These are phyloP conservation scores for Neodiprion pinetum DNA, from an alignment of 1,140 invertebrate species.

Conservation along the genomic window DNA sequence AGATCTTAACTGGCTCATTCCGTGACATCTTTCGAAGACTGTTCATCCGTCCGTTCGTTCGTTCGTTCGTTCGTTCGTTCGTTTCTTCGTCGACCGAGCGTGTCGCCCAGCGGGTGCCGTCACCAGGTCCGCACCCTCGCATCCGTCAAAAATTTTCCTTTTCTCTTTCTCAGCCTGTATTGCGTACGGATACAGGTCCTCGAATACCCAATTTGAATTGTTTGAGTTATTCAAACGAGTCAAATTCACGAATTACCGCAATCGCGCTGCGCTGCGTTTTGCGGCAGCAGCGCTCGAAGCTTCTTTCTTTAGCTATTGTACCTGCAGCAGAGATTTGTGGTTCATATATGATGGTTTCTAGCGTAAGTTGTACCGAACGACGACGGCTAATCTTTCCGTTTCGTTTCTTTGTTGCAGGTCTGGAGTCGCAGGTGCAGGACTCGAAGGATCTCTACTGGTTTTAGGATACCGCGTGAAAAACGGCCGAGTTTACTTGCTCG, in stretches of 20 bases:
- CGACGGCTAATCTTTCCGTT: conserved; percentile 6
- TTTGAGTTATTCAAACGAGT: conserved; percentile 4
- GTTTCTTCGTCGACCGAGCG: conserved; percentile 37
- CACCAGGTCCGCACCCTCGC: conserved; percentile 55
- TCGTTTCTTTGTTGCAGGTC: conserved; percentile 39
- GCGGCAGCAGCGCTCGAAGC: conserved; percentile 1
- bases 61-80: conserved; percentile 13
- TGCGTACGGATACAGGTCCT: neutral
- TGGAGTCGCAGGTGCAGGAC: conserved; percentile 51
- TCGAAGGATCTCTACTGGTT: conserved; percentile 54
- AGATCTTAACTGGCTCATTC: conserved; percentile 53
- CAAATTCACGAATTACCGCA: neutral
- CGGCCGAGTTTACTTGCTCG: neutral
- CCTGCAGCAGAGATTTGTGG: too few relatives aligned
- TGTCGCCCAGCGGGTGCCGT: conserved; percentile 55
- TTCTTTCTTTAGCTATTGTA: too few relatives aligned
- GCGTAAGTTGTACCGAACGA: too few relatives aligned
- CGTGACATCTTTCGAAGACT: conserved; percentile 22
- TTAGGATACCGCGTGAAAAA: conserved; percentile 35
- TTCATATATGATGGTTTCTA: too few relatives aligned
- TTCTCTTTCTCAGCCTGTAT: conserved; percentile 1
- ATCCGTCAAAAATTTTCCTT: conserved; percentile 49
- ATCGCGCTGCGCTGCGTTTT: conserved; percentile 29
- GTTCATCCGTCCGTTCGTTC: conserved; percentile 11
- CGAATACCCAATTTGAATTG: conserved; percentile 6